Evolutionary conservation across 53 echinoderm and acorn worm genomes (phyloP), one percentile per base, ranked within the genome.

Genomic region (Paracentrotus lividus): DNA sequence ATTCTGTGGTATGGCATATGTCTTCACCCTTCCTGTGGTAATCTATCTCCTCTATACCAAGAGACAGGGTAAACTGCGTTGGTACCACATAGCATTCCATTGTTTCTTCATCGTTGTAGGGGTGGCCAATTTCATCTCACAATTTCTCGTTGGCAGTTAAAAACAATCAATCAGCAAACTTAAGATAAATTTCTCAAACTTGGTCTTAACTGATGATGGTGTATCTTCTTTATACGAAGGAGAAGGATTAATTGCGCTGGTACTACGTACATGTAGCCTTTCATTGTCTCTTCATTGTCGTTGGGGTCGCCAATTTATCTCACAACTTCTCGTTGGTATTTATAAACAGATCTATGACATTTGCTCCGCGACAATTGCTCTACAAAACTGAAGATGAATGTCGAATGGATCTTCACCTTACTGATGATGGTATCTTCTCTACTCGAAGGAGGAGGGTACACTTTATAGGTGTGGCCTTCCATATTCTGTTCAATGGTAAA

Each of bases 1-100:
- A 18, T 98, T 98, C 88, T 98, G 98, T 93, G 98, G 98, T n/a
- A 92, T 98, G 59, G 98, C 97, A 14, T 98, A 98, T 81, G 94
- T 97, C 94, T 98, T 98, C 85, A 96, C 98, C 4, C 93, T 98
- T 21, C 98, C 98, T 2, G 96, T 96, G 26, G 92, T 98, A 54
- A 92, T 98, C 66, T 97, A 98, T 90, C 84, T 98, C 66, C 90
- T 97, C 29, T 94, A 96, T 29, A 92, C 95, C 4, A 91, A 88
- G 81, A 92, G 94, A 42, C 86, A 90, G 53, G 93, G 94, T 6
- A 89, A 59, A 18, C 95, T 98, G 23, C 93, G 95, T 16, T 96
- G 95, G 95, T 93, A 88, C 42, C 94, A 95, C 65, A 88, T 97
- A 0, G 60, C 94, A 12, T 45, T 96, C 77, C 98, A 98, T 67